phyloP scores from a whole-genome alignment of 2,113 vertebrate genomes.

The Micronycteris hirsuta region DNA sequence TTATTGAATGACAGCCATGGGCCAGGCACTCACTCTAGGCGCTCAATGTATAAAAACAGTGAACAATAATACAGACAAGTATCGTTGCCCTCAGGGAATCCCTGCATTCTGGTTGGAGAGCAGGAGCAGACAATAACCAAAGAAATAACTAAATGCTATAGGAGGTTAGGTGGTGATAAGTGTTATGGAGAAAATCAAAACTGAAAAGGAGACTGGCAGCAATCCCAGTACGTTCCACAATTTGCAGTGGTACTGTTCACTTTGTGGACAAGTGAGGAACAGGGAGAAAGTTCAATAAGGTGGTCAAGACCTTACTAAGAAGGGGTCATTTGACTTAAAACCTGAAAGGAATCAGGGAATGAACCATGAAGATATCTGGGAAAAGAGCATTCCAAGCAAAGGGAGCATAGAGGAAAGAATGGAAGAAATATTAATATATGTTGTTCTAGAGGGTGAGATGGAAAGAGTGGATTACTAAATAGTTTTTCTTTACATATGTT shows the following conservation, averaged over 20 bases:
- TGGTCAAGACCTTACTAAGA: background rate
- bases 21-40: background rate
- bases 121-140: background rate
- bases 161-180: background rate
- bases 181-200: background rate
- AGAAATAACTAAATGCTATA: background rate
- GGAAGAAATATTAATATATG: background rate
- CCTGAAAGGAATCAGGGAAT: background rate
- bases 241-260: background rate
- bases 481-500: background rate
- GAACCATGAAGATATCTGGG: background rate
- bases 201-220: background rate
- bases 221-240: background rate
- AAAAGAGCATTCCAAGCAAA: background rate
- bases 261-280: background rate
- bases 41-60: background rate
- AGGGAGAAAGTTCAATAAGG: background rate
- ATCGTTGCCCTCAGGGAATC: background rate
- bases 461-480: background rate
- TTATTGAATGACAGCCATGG: background rate
- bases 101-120: background rate
- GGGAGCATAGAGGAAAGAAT: background rate
- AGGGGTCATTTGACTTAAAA: background rate
- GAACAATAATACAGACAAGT: background rate
- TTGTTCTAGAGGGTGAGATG: background rate